Evolutionary conservation across 2,797 vertebrate species (phyloP).

Genomic region (Protosalanx chinensis): DNA sequence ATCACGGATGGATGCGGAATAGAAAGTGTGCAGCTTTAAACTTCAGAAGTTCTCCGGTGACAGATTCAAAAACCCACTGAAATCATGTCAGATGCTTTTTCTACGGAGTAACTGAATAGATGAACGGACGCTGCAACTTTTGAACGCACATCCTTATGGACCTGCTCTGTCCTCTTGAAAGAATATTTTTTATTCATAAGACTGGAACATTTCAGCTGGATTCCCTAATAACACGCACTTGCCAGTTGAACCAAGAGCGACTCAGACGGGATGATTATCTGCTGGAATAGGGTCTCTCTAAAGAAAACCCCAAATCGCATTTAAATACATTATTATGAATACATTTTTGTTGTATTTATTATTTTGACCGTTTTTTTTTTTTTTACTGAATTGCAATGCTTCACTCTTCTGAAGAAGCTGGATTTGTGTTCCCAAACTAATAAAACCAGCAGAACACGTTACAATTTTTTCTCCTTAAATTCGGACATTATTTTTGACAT

Average conservation of each 20-base stretch:
- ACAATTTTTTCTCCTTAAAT: slow-evolving; percentile 40
- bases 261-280: slow-evolving; percentile 55
- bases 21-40: slow-evolving; percentile 18
- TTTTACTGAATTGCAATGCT: not conserved
- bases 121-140: slow-evolving; percentile 16
- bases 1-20: slow-evolving; percentile 41
- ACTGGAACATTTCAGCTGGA: slow-evolving; percentile 44
- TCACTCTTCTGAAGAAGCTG: slow-evolving; percentile 13
- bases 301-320: slow-evolving; percentile 12
- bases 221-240: slow-evolving; percentile 10
- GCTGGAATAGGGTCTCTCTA: slow-evolving; percentile 33
- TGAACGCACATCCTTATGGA: slow-evolving; percentile 28
- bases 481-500: slow-evolving; percentile 27
- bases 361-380: not conserved
- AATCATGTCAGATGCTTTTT: slow-evolving; percentile 66
- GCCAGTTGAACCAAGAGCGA: slow-evolving; percentile 36
- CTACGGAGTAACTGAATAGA: slow-evolving; percentile 36
- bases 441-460: slow-evolving; percentile 29
- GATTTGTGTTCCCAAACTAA: slow-evolving; percentile 7
- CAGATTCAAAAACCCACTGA: slow-evolving; percentile 49
- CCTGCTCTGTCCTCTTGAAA: slow-evolving; percentile 38
- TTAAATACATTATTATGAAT: not conserved
- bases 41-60: slow-evolving; percentile 64
- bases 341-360: too few species aligned
- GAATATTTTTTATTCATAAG: slow-evolving; percentile 35